Conservation (phyloP, 2,113 vertebrate genomes). For the Petrocephalus microphthalmus region DNA sequence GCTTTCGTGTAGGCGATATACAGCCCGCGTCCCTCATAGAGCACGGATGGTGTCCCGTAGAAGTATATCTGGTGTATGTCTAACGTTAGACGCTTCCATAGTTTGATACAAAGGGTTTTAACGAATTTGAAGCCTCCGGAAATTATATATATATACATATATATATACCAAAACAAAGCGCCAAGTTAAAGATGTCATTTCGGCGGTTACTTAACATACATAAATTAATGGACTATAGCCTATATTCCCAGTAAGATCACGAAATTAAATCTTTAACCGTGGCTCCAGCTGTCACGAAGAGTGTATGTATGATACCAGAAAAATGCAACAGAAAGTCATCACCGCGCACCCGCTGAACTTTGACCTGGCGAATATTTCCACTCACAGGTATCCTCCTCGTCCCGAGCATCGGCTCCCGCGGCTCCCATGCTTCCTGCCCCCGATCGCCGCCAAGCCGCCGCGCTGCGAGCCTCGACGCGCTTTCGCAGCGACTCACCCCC, state of each 20-base stretch:
- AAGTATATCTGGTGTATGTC: too few relatives aligned
- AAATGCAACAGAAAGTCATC: not conserved
- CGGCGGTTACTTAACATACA: not conserved
- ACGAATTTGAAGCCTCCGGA: not conserved
- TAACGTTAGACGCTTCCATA: not conserved
- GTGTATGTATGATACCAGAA: not conserved
- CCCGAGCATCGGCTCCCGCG: not conserved
- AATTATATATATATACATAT: not conserved
- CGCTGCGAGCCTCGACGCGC: constrained; percentile 25
- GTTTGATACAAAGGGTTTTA: not conserved
- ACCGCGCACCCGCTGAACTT: constrained; percentile 20
- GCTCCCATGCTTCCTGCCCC: constrained; percentile 22
- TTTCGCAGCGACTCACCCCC: constrained; percentile 32
- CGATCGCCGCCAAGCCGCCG: constrained; percentile 35
- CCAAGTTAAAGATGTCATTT: not conserved
- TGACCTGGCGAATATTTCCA: constrained; percentile 36
- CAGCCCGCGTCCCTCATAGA: not conserved
- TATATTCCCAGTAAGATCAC: not conserved
- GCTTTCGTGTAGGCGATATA: not conserved
- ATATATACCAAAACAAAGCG: not conserved
- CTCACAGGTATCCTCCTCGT: constrained; percentile 34
- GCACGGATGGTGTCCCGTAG: too few relatives aligned
- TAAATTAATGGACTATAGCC: not conserved
- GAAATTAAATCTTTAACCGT: not conserved
- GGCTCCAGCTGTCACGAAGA: not conserved